Base-by-base conservation (phyloP, 2,113 vertebrate species). In the Colius striatus region DNA sequence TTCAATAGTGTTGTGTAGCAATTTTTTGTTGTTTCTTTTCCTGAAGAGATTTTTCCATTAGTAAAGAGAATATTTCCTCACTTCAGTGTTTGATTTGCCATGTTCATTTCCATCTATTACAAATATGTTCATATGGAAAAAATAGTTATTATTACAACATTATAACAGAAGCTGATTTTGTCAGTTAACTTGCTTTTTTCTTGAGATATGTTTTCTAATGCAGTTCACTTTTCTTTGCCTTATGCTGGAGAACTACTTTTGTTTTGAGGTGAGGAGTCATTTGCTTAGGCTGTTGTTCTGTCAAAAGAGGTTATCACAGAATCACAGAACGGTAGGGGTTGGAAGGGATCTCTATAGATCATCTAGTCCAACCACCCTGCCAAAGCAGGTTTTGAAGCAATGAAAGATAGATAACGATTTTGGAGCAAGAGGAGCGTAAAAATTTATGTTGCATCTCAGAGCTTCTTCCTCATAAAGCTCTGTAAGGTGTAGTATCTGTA, bases 51-150 rank as follows among this genome's bases (percentile, higher is more conserved):
- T 71, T 91, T 92, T 66, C 30, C n/a, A 13, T 55, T 60, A 55
- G 29, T 73, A 63, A 75, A 68, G 30, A 13, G 18, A 34, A 1
- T 43, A 26, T 75, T 89, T 36, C 54, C 38, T 85, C 43, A 43
- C 48, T 76, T 73, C 26, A 38, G 61, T 82, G 87, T 90, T 41
- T 15, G 68, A 32, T 60, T 72, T 79, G 27, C 45, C 8, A 2
- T 41, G 27, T 62, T 78, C 8, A 3, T 66, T 81, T 75, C 72
- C 7, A 13, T 61, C 45, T 82, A 62, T 77, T 83, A 76, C 76
- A 94, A 81, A 77, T 38, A 73, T 47, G 30, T 92, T 83, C n/a
- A 36, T 95, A 92, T 83, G 58, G 83, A 72, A 65, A 97, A 94
- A 86, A 73, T 57, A 47, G 62, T 36, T 78, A 36, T 88, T 89